These are phyloP conservation scores for Picus viridis DNA, from an alignment of 2,797 vertebrate species.

Conservation along the genomic window DNA sequence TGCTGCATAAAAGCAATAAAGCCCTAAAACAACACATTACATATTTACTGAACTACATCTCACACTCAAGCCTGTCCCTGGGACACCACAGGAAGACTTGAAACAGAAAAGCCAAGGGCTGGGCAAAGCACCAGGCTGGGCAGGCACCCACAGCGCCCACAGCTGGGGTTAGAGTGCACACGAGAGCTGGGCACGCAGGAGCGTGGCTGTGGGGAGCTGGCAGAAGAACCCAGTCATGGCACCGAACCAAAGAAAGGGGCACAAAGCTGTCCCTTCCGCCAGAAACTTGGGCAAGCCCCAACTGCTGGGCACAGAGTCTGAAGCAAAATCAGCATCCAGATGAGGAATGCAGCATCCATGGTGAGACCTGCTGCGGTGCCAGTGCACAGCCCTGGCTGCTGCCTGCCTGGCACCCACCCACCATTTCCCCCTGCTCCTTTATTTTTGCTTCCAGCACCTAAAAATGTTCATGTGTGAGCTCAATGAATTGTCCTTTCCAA, in stretches of 20 bases:
- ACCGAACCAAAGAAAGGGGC: not conserved
- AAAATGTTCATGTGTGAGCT: not conserved
- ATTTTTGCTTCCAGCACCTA: slow-evolving; percentile 8
- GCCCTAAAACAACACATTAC: slow-evolving; percentile 13
- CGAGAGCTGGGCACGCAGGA: not conserved
- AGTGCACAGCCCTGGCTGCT: not conserved
- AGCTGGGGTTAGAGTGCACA: not conserved
- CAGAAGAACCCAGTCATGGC: not conserved
- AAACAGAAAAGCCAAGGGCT: not conserved
- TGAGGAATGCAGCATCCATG: not conserved
- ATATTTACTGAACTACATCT: not conserved
- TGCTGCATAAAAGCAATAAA: slow-evolving; percentile 43
- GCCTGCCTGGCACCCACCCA: not conserved
- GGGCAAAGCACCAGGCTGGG: not conserved
- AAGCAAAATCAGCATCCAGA: not conserved
- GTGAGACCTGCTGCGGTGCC: not conserved
- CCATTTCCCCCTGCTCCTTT: not conserved
- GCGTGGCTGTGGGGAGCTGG: not conserved
- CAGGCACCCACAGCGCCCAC: not conserved
- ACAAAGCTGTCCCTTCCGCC: not conserved
- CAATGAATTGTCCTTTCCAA: slow-evolving; percentile 27
- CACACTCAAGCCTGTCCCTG: not conserved
- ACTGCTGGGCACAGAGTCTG: not conserved
- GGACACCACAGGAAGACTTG: not conserved
- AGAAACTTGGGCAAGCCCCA: not conserved